Base-by-base conservation (phyloP, 2,888 invertebrate species). In the Osmoderma eremita region DNA sequence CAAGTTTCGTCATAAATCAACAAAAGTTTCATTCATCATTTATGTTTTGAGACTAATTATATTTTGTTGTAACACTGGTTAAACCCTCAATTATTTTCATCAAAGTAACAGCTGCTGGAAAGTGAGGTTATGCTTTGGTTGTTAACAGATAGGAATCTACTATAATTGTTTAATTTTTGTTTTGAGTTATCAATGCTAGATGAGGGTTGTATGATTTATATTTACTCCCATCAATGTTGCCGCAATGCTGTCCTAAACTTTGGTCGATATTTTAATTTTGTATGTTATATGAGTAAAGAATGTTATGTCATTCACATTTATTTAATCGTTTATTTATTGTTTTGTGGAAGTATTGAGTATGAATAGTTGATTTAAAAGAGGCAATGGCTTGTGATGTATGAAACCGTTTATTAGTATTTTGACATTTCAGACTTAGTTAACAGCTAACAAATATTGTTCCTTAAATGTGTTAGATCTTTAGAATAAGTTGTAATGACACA, bases 21-120 rank as follows among this genome's bases (percentile, higher is more conserved):
- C 17, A 36, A 38, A 1, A 12, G 48, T 67, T 65, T 63, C 58
- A 63, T 70, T 56, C 38, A 63, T 61, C 36, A 65, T 36, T 36
- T 51, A 38, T 38, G 36, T 67, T 51, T 67, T 39, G 3, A 15
- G 36, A 20, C 48, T 65, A 41, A 20, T 49, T 18, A 36, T 18
- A n/a, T 58, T 65, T 56, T 39, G n/a, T 41, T 30, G n/a, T 30
- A 36, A 63, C 20, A 41, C 51, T 49, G 70, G 69, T 70, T 70
- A 70, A 70, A 69, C 70, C 70, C 70, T 61, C 53, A 20, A 51
- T 48, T 30, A 10, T 56, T 41, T 20, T 39, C 30, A 17, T 12
- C 30, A 30, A 18, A 36, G 30, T 18, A 61, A 61, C 58, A 61
- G 58, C 58, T 61, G 48, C 30, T 61, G 24, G 24, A 36, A 61